phyloP scores from a whole-genome alignment of 2,797 vertebrate genomes.

The Tympanoctomys barrerae region DNA sequence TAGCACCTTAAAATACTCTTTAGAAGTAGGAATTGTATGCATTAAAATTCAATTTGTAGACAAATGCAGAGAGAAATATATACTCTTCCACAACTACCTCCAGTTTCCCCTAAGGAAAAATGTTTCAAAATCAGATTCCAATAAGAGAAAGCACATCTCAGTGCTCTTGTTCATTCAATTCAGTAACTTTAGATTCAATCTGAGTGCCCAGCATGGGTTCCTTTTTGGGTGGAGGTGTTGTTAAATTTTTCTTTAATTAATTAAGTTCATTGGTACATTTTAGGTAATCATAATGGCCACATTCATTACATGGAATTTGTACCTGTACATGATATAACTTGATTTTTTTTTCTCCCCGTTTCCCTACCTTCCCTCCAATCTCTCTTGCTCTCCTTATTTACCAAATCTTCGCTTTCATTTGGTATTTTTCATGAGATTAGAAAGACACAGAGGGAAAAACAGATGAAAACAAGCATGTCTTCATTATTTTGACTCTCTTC shows the following conservation, averaged over 20 bases:
- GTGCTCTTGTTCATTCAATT: constrained; percentile 26
- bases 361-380: background rate
- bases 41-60: constrained; percentile 57
- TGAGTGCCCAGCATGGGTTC: background rate
- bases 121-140: constrained; percentile 33
- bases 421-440: background rate
- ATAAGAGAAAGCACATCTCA: constrained; percentile 39
- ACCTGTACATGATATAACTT: background rate
- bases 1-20: constrained; percentile 52
- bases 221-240: no score
- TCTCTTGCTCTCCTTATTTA: background rate
- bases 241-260: no score
- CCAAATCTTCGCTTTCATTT: background rate
- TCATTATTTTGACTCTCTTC: background rate
- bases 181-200: background rate
- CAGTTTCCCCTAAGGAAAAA: background rate
- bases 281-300: background rate
- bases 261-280: no score
- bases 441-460: background rate
- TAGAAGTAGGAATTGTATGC: background rate
- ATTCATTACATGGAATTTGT: background rate
- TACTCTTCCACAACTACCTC: background rate
- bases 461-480: background rate
- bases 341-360: background rate
- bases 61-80: constrained; percentile 9